Percentiles rank a stretch among this genome's conserved stretches.
phyloP scores from a whole-genome alignment of 2,797 vertebrate species.

The Chloroceryle amazona region DNA sequence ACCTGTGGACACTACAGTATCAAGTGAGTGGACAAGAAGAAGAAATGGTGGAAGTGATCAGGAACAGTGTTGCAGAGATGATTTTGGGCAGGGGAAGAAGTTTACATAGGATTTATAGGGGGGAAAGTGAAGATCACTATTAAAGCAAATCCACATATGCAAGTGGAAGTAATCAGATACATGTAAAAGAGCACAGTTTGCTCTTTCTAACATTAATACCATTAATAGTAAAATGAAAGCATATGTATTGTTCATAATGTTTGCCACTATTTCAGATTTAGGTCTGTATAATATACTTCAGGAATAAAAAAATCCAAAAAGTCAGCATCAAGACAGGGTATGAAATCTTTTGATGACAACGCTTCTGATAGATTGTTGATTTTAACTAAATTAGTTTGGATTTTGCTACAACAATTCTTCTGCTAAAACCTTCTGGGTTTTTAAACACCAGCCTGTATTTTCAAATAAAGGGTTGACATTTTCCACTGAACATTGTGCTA shows the following conservation, averaged over 20 bases:
- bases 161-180: constrained; percentile 25
- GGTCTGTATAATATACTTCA: not conserved
- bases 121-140: not conserved
- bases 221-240: constrained; percentile 35
- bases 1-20: not conserved
- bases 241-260: not conserved
- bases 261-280: constrained; percentile 35
- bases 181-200: not conserved
- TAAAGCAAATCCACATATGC: constrained; percentile 31
- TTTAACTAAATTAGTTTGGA: constrained; percentile 18
- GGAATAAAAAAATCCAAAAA: not conserved
- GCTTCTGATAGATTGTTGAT: not conserved
- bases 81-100: not conserved
- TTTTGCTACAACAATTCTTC: not conserved
- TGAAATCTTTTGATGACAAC: not conserved
- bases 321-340: not conserved
- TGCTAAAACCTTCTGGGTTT: not conserved
- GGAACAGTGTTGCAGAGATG: not conserved
- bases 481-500: not conserved
- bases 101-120: not conserved
- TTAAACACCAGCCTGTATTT: constrained; percentile 9
- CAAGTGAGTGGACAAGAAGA: not conserved
- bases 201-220: not conserved
- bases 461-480: not conserved
- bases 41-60: not conserved